phyloP scores from a whole-genome alignment of 2,797 vertebrate species.

The Cichlasoma orientale region DNA sequence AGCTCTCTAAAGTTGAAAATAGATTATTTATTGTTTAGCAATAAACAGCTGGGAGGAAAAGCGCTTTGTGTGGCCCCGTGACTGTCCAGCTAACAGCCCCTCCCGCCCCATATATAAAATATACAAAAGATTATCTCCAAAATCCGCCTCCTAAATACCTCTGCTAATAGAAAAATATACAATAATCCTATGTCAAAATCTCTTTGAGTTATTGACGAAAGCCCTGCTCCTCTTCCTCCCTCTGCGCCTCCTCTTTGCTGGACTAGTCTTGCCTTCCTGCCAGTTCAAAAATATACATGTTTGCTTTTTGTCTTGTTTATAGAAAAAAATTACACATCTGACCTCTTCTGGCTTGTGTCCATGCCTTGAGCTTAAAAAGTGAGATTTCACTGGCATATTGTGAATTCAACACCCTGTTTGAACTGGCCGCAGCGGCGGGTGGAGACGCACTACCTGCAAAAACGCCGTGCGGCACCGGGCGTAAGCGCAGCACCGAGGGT shows the following conservation, averaged over 20 bases:
- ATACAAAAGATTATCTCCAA: slow-evolving; percentile 84
- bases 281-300: slow-evolving; percentile 84
- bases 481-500: slow-evolving; percentile 39
- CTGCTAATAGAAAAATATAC: slow-evolving; percentile 87
- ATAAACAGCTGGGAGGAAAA: slow-evolving; percentile 63
- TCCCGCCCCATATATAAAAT: slow-evolving; percentile 80
- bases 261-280: slow-evolving; percentile 64
- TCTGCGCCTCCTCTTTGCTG: slow-evolving; percentile 33
- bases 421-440: slow-evolving; percentile 45
- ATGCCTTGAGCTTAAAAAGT: slow-evolving; percentile 66
- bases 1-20: slow-evolving; percentile 62
- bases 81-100: slow-evolving; percentile 62
- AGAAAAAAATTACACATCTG: slow-evolving; percentile 72
- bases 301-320: slow-evolving; percentile 66
- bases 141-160: slow-evolving; percentile 73
- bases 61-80: slow-evolving; percentile 53
- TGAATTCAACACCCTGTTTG: slow-evolving; percentile 67
- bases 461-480: slow-evolving; percentile 54
- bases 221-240: slow-evolving; percentile 27
- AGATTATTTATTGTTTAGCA: slow-evolving; percentile 59
- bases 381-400: slow-evolving; percentile 68
- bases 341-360: slow-evolving; percentile 68
- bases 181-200: slow-evolving; percentile 83
- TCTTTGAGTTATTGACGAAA: slow-evolving; percentile 70
- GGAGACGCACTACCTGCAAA: slow-evolving; percentile 59